Conservation (phyloP, 1,140 invertebrate species). For the Calosoma granatense region DNA sequence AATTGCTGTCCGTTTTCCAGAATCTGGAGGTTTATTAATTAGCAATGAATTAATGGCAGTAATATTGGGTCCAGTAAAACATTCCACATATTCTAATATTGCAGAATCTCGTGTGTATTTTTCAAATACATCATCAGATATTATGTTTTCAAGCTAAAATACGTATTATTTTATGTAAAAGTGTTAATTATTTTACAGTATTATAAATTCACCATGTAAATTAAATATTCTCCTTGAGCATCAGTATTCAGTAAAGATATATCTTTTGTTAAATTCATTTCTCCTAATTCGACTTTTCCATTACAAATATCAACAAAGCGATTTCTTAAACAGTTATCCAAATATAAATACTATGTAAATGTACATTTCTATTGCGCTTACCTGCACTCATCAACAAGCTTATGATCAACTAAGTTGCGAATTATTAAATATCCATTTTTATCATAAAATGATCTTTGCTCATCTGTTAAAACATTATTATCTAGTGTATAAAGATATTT, state of each 20-base stretch:
- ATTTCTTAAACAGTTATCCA: conserved; percentile 29
- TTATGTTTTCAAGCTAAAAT: conserved; percentile 58
- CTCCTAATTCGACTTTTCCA: conserved; percentile 38
- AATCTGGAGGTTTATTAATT: conserved; percentile 85
- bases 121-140: conserved; percentile 54
- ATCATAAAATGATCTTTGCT: conserved; percentile 65
- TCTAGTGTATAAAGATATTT: conserved; percentile 7
- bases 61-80: conserved; percentile 70
- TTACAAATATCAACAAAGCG: conserved; percentile 61
- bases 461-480: conserved; percentile 20
- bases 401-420: conserved; percentile 46
- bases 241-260: conserved; percentile 49
- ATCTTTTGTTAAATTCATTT: conserved; percentile 66
- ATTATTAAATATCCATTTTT: conserved; percentile 70
- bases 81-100: conserved; percentile 63
- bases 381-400: conserved; percentile 42
- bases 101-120: conserved; percentile 53
- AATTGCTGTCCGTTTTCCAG: conserved; percentile 49
- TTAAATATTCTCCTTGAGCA: conserved; percentile 50
- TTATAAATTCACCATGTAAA: conserved; percentile 60
- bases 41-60: conserved; percentile 80
- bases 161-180: too few relatives aligned
- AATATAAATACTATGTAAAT: too few relatives aligned
- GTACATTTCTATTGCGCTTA: conserved; percentile 11
- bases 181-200: not conserved